These are phyloP conservation scores for Drosophila cracens DNA, from an alignment of 2,888 invertebrate species.

Conservation along the genomic window DNA sequence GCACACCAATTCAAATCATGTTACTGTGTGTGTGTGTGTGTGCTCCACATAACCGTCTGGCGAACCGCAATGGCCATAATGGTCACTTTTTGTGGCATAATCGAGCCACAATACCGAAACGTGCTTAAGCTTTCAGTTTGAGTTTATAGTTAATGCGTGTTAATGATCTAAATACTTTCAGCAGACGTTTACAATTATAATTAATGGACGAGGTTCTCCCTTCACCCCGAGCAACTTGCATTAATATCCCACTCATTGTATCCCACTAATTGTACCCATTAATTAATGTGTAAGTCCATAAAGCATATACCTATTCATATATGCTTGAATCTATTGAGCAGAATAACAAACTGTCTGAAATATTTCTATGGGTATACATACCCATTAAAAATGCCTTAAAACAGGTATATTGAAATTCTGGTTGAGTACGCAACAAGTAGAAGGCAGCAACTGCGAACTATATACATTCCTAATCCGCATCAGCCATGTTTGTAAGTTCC, in stretches of 20 bases:
- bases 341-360: no score
- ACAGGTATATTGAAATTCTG: not conserved
- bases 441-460: not conserved
- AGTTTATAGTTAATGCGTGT: not conserved
- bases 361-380: not conserved
- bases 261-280: not conserved
- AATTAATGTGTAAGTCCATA: not conserved
- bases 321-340: not conserved
- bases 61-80: constrained; percentile 17
- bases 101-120: not conserved
- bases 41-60: constrained; percentile 3
- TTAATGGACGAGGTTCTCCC: not conserved
- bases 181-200: not conserved
- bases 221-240: not conserved
- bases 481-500: no score
- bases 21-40: not conserved
- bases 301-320: not conserved
- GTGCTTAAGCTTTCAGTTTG: not conserved
- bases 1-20: not conserved
- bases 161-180: not conserved
- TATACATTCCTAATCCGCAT: not conserved
- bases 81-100: not conserved
- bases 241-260: not conserved
- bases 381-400: not conserved
- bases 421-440: no score